Conservation (phyloP, 2,888 invertebrate species). For the Digitonthophagus gazella region DNA sequence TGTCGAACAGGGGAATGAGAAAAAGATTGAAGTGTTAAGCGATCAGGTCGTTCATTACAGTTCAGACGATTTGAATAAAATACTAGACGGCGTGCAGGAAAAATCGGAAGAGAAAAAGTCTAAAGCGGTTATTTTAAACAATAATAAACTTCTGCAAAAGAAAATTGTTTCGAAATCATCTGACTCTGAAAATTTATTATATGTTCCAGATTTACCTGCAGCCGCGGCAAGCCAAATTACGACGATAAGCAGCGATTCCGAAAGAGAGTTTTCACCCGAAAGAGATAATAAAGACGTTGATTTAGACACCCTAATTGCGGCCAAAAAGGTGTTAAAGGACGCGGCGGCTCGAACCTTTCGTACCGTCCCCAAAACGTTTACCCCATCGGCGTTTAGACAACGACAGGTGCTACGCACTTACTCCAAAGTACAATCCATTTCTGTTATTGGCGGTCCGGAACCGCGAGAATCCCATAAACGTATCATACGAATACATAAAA, state of each 20-base stretch:
- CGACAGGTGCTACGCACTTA: background rate
- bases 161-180: slow-evolving; percentile 4
- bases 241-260: background rate
- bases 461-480: background rate
- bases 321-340: background rate
- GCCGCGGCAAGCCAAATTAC: slow-evolving; percentile 3
- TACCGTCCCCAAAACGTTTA: background rate
- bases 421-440: background rate
- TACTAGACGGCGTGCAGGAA: background rate
- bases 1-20: background rate
- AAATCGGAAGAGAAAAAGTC: background rate
- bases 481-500: background rate
- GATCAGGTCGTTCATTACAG: slow-evolving; percentile 8
- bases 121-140: background rate
- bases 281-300: background rate
- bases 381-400: background rate
- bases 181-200: slow-evolving; percentile 4
- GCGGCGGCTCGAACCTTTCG: background rate
- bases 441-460: background rate
- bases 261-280: background rate
- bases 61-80: slow-evolving; percentile 5
- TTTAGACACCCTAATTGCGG: background rate
- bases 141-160: background rate
- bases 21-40: slow-evolving; percentile 8
- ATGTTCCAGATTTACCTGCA: slow-evolving; percentile 13